Evolutionary conservation across 1,140 invertebrate species (phyloP).

Genomic region (Rhyacophila brunnea): DNA sequence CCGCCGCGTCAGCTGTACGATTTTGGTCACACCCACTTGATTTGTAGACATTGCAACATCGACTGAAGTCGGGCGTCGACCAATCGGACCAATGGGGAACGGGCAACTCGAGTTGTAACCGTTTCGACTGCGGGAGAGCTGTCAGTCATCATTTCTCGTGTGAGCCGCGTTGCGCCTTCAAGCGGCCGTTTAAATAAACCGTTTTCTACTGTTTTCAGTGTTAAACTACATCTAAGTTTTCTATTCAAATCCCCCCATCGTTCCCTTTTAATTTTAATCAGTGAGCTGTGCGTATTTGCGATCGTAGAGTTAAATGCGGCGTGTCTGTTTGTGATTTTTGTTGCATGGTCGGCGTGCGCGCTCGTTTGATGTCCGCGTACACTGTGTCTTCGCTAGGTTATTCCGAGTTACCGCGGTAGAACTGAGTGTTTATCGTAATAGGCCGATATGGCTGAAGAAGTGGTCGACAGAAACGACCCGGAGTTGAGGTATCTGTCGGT

Average conservation of each 20-base stretch:
- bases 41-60: not conserved
- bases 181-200: slow-evolving; percentile 16
- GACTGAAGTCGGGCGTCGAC: slow-evolving; percentile 14
- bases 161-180: slow-evolving; percentile 19
- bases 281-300: slow-evolving; percentile 20
- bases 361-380: slow-evolving; percentile 28
- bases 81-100: slow-evolving; percentile 19
- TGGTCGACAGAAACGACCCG: slow-evolving; percentile 81
- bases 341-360: slow-evolving; percentile 28
- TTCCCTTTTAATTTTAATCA: not conserved
- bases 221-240: slow-evolving; percentile 13
- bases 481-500: slow-evolving; percentile 92
- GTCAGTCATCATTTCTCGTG: slow-evolving; percentile 26
- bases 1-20: no score
- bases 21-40: no score
- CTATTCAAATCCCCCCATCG: slow-evolving; percentile 3
- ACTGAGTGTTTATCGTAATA: slow-evolving; percentile 18
- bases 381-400: slow-evolving; percentile 22
- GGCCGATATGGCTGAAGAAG: slow-evolving; percentile 29
- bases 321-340: slow-evolving; percentile 23
- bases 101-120: slow-evolving; percentile 10
- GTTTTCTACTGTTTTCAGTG: slow-evolving; percentile 17
- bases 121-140: slow-evolving; percentile 25
- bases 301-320: slow-evolving; percentile 18
- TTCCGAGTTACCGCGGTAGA: slow-evolving; percentile 21